Evolutionary conservation across 92 coral and sea anemone genomes (phyloP).

Genomic region (Epizoanthus fatuus): DNA sequence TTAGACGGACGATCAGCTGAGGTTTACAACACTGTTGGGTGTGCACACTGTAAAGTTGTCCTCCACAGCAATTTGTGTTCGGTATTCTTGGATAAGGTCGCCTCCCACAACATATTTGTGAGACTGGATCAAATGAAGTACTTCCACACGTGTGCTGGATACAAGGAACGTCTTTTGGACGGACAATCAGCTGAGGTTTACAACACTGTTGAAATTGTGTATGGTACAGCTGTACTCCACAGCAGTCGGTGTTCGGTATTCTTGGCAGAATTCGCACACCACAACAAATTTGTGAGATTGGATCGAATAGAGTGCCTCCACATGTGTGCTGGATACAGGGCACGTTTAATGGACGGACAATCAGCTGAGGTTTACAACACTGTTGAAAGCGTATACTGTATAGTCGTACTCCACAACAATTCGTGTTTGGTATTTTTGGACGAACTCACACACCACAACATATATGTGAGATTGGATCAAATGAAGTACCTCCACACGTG

Average conservation of each 20-base stretch:
- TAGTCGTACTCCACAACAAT: conserved; percentile 5
- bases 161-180: neutral
- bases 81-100: neutral
- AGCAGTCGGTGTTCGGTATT: neutral
- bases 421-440: neutral
- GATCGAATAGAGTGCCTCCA: neutral
- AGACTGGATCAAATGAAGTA: neutral
- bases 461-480: conserved; percentile 1
- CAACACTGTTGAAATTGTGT: conserved; percentile 11
- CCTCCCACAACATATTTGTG: conserved; percentile 17
- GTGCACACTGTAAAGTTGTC: neutral
- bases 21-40: conserved; percentile 18
- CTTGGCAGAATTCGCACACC: neutral
- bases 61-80: conserved; percentile 6
- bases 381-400: conserved; percentile 11
- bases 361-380: conserved; percentile 12
- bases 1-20: neutral
- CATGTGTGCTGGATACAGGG: neutral
- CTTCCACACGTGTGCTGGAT: neutral
- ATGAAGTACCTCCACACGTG: neutral
- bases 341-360: neutral
- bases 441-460: conserved; percentile 9
- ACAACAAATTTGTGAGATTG: conserved; percentile 25
- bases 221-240: conserved; percentile 13
- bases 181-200: conserved; percentile 1